These are phyloP conservation scores for Burhinus bistriatus DNA, from an alignment of 2,113 vertebrate genomes.

Conservation along the genomic window DNA sequence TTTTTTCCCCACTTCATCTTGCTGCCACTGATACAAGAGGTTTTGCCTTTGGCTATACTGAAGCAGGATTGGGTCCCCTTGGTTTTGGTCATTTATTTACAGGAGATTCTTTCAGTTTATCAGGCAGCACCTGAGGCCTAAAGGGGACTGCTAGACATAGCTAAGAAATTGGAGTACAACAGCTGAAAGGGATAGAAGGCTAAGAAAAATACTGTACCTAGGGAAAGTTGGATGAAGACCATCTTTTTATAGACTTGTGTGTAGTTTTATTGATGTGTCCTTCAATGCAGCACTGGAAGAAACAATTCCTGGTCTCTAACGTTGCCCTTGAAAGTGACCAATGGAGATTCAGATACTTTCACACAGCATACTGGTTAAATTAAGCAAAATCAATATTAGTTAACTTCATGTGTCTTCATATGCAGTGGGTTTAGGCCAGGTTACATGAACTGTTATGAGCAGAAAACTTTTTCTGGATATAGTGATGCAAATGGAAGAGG, in stretches of 20 bases:
- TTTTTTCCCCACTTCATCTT: background rate
- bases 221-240: background rate
- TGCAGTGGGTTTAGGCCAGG: background rate
- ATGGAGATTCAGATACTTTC: background rate
- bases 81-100: background rate
- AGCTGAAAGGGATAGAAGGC: background rate
- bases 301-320: background rate
- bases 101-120: background rate
- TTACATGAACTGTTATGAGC: background rate
- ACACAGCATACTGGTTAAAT: background rate
- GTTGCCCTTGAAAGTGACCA: background rate
- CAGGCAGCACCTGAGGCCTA: background rate
- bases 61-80: background rate
- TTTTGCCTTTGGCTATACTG: background rate
- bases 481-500: background rate
- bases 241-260: background rate
- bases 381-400: background rate
- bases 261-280: background rate
- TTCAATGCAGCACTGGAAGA: background rate
- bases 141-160: background rate
- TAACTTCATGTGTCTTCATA: background rate
- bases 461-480: background rate
- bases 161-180: background rate
- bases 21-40: background rate
- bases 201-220: background rate